Evolutionary conservation across 1,140 invertebrate species (phyloP).

Genomic region (Orchestia grillus): DNA sequence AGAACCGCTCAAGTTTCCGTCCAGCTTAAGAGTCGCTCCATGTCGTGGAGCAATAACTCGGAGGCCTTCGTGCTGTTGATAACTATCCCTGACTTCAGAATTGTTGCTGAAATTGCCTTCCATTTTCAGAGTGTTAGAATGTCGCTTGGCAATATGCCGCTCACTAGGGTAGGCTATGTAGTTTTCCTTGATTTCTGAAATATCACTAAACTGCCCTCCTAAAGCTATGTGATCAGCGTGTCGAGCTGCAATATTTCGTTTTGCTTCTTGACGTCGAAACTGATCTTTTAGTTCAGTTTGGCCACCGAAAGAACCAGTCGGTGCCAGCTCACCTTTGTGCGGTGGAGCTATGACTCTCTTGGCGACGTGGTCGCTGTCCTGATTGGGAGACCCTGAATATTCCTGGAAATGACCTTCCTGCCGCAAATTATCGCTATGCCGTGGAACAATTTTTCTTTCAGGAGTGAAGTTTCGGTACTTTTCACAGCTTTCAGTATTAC

Average conservation of each 20-base stretch:
- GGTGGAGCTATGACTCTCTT: background rate
- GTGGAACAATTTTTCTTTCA: background rate
- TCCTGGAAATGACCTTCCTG: background rate
- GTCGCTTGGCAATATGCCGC: slow-evolving; percentile 37
- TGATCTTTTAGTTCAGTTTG: background rate
- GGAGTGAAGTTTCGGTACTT: background rate
- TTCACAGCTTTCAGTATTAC: background rate
- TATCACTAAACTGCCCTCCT: background rate
- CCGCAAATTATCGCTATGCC: background rate
- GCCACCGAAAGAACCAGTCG: slow-evolving; percentile 4
- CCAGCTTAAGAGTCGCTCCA: slow-evolving; percentile 7
- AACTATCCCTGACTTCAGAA: slow-evolving; percentile 45
- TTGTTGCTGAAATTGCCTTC: slow-evolving; percentile 52
- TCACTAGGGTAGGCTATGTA: slow-evolving; percentile 6
- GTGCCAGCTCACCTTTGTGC: background rate
- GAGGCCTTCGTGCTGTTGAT: background rate
- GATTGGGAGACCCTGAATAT: background rate
- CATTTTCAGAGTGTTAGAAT: slow-evolving; percentile 46
- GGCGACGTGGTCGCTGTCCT: background rate
- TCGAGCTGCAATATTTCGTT: background rate
- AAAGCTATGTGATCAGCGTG: slow-evolving; percentile 2
- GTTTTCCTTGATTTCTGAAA: slow-evolving; percentile 32
- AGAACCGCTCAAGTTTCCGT: background rate
- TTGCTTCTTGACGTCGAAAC: background rate
- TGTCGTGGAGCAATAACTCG: slow-evolving; percentile 40